These are phyloP conservation scores for Pherbina coryleti DNA, from an alignment of 2,888 invertebrate species.

Conservation along the genomic window DNA sequence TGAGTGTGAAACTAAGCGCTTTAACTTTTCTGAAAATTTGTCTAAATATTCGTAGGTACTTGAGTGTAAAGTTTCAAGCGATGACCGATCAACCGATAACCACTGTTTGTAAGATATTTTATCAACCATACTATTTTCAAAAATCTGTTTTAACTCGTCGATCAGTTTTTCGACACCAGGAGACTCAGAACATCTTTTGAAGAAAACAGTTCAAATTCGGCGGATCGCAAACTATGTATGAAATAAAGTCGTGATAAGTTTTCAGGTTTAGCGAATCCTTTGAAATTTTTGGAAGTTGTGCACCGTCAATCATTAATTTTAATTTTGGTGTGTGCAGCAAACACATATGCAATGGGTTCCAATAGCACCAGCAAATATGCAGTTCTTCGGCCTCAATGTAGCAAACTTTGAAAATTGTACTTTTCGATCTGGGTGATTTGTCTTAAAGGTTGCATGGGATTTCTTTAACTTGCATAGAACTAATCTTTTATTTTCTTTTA, in stretches of 20 bases:
- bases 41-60: constrained; percentile 1
- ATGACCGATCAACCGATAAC: no score
- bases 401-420: constrained; percentile 30
- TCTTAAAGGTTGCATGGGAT: not conserved
- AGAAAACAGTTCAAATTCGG: not conserved
- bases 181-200: not conserved
- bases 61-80: not conserved
- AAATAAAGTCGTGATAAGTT: no score
- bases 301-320: constrained; percentile 35
- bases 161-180: constrained; percentile 12
- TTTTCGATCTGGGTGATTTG: not conserved
- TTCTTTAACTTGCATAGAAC: no score
- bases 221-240: constrained; percentile 18
- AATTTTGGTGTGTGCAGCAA: no score
- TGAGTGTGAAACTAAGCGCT: not conserved
- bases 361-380: constrained; percentile 28
- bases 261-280: not conserved
- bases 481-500: constrained; percentile 5
- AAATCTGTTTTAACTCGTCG: constrained; percentile 11
- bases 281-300: constrained; percentile 27
- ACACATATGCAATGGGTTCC: constrained; percentile 35
- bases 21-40: not conserved
- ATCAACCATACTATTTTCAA: no score
- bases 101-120: no score
- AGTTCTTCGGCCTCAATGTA: constrained; percentile 19